Percentiles rank a stretch among this genome's conserved stretches.
phyloP scores from a whole-genome alignment of 2,113 vertebrate species.

The Indri indri region DNA sequence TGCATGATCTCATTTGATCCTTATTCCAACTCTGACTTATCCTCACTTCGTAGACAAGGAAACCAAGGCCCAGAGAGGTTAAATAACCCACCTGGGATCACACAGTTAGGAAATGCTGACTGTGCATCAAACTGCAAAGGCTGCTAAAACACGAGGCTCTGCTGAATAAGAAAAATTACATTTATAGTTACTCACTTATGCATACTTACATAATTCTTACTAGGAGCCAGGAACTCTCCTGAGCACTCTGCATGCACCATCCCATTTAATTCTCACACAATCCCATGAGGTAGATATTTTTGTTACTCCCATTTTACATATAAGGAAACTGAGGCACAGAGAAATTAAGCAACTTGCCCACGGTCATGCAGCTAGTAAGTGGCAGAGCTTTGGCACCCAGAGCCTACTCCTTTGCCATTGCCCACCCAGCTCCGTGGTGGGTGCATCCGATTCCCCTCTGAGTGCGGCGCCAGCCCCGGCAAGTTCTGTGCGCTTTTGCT shows the following conservation, averaged over 20 bases:
- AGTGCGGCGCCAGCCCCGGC: not conserved
- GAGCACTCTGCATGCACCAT: accelerated
- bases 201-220: not conserved
- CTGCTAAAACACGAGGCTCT: not conserved
- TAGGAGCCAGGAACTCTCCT: not conserved
- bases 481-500: not conserved
- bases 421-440: not conserved
- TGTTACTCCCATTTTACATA: not conserved
- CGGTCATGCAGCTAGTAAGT: not conserved
- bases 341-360: not conserved
- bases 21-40: not conserved
- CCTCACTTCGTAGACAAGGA: not conserved
- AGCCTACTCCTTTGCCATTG: too few species aligned
- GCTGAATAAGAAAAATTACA: not conserved
- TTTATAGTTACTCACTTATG: not conserved
- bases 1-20: not conserved
- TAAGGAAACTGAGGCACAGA: not conserved
- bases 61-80: not conserved
- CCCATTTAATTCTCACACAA: not conserved
- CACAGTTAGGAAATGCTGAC: not conserved
- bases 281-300: not conserved
- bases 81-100: not conserved
- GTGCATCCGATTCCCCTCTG: accelerated
- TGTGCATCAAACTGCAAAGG: not conserved
- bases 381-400: too few species aligned